Conservation (phyloP, 2,113 vertebrate species). For the Dissostichus mawsoni region DNA sequence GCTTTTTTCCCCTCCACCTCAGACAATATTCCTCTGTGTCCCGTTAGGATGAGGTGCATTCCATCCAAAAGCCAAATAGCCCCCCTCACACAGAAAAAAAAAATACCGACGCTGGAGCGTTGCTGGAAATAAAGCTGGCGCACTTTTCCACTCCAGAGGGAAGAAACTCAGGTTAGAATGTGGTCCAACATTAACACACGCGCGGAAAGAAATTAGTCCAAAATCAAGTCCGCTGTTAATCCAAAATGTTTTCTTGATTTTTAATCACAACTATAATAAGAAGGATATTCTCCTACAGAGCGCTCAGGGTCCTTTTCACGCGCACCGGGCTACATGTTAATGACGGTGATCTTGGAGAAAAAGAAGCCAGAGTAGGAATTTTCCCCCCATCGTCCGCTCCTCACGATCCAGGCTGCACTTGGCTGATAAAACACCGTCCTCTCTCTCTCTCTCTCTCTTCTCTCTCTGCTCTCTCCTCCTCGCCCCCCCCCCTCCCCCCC, state of each 20-base stretch:
- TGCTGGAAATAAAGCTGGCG: conserved; percentile 54
- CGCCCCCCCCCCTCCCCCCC: neutral
- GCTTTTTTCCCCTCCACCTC: conserved; percentile 42
- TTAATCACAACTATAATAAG: conserved; percentile 37
- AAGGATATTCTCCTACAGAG: conserved; percentile 76
- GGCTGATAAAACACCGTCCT: conserved; percentile 87
- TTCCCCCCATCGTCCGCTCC: conserved; percentile 76
- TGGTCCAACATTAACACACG: conserved; percentile 85
- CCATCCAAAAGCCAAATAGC: conserved; percentile 59
- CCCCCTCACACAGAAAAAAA: conserved; percentile 20
- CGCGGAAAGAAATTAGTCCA: conserved; percentile 80
- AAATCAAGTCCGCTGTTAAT: conserved; percentile 87
- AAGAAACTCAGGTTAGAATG: conserved; percentile 77
- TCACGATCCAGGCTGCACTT: conserved; percentile 86
- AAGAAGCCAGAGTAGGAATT: conserved; percentile 58
- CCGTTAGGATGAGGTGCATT: conserved; percentile 71
- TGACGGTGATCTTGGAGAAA: conserved; percentile 66
- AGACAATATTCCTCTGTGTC: conserved; percentile 73
- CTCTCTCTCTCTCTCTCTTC: conserved; percentile 75
- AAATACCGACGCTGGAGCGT: conserved; percentile 49
- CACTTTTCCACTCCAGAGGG: conserved; percentile 71
- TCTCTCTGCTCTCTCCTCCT: conserved; percentile 63
- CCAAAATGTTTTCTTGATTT: conserved; percentile 72
- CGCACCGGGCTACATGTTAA: conserved; percentile 77
- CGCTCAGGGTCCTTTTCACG: conserved; percentile 77